Evolutionary conservation across 1,140 invertebrate species (phyloP).

Genomic region (Rhynchophorus ferrugineus): DNA sequence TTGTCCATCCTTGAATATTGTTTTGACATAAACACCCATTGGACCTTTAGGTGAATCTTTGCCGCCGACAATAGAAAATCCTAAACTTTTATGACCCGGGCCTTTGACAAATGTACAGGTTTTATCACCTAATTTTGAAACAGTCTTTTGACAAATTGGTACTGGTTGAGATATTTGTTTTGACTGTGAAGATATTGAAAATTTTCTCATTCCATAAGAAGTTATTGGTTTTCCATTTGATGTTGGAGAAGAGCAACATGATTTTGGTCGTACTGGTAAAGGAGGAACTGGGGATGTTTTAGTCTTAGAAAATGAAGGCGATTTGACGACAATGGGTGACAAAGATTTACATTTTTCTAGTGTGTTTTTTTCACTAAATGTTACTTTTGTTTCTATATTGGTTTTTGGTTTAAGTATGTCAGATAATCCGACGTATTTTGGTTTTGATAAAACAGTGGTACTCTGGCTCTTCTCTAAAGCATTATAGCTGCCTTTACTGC

Average conservation of each 20-base stretch:
- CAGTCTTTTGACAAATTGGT: neutral
- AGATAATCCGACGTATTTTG: conserved; percentile 14
- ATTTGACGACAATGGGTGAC: neutral
- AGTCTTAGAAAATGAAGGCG: neutral
- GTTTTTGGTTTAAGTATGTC: conserved; percentile 8
- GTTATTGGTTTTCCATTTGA: neutral
- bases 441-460: neutral
- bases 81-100: conserved; percentile 61
- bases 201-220: conserved; percentile 33
- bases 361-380: conserved; percentile 17
- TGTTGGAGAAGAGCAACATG: neutral
- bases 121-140: conserved; percentile 12
- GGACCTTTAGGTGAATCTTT: conserved; percentile 66
- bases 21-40: conserved; percentile 76
- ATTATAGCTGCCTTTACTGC: neutral
- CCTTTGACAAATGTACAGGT: conserved; percentile 60
- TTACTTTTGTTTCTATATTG: conserved; percentile 21
- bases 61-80: conserved; percentile 76
- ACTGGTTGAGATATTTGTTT: conserved; percentile 1
- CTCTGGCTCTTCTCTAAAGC: neutral
- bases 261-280: neutral
- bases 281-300: neutral
- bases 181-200: conserved; percentile 17
- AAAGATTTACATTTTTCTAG: neutral
- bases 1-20: conserved; percentile 69